A percentile compares a stretch with the other conserved stretches of the same genome.
Evolutionary conservation across 2,113 vertebrate genomes (phyloP).

Genomic region (Peromyscus polionotus): DNA sequence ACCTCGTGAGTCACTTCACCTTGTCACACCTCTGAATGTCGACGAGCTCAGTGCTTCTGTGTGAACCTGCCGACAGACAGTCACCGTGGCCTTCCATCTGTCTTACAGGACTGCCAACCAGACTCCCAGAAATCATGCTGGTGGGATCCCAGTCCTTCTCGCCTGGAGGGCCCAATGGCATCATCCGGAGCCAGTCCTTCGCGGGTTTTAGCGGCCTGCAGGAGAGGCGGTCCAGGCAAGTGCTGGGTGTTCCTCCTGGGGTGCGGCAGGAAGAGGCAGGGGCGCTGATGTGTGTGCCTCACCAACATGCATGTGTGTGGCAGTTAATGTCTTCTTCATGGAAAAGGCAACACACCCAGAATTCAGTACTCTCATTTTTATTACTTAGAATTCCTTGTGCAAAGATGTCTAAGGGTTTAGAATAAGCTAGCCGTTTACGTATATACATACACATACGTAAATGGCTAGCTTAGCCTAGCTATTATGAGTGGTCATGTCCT

Average conservation of each 20-base stretch:
- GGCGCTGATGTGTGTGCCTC: background rate
- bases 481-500: background rate
- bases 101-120: slow-evolving; percentile 93
- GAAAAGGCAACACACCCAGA: background rate
- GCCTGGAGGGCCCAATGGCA: slow-evolving; percentile 97
- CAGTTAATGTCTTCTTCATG: background rate
- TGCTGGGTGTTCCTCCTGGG: background rate
- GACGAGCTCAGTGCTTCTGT: background rate
- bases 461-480: background rate
- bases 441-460: background rate
- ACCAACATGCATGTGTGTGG: background rate
- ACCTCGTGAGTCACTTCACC: background rate
- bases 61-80: background rate
- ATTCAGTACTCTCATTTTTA: background rate
- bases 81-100: slow-evolving; percentile 39
- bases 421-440: background rate
- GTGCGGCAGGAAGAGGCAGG: background rate
- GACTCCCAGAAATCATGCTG: slow-evolving; percentile 96
- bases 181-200: slow-evolving; percentile 98
- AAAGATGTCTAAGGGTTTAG: background rate
- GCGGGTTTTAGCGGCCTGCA: slow-evolving; percentile 98
- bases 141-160: slow-evolving; percentile 94
- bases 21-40: accelerated
- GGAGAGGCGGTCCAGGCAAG: slow-evolving; percentile 96
- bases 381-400: background rate